Evolutionary conservation across 1,140 invertebrate genomes (phyloP).

Genomic region (Leptoteleia sp.): DNA sequence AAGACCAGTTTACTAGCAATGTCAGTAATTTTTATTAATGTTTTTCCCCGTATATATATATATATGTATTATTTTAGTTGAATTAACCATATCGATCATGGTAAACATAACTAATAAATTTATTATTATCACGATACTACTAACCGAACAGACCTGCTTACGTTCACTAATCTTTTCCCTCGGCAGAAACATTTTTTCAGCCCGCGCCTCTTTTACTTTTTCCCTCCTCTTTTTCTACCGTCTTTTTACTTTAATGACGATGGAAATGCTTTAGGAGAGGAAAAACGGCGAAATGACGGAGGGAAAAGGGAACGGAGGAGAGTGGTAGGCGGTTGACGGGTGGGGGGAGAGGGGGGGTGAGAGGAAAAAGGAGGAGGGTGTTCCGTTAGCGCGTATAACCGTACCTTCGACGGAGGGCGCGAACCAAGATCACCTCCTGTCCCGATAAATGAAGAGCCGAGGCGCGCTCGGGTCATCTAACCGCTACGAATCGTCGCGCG

Average conservation of each 20-base stretch:
- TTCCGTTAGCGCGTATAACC: slow-evolving; percentile 77
- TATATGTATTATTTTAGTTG: no score
- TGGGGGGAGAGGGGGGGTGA: no score
- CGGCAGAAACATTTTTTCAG: no score
- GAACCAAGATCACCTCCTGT: slow-evolving; percentile 75
- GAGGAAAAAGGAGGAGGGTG: slow-evolving; percentile 71
- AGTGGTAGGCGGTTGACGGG: no score
- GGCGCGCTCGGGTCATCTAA: slow-evolving; percentile 70
- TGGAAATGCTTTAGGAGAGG: slow-evolving; percentile 30
- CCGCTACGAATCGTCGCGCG: slow-evolving; percentile 62
- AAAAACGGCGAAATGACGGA: slow-evolving; percentile 45
- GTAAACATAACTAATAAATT: no score
- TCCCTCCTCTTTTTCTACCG: neutral
- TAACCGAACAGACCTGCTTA: no score
- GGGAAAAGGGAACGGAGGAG: slow-evolving; percentile 44
- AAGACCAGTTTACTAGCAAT: no score
- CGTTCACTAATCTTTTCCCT: no score
- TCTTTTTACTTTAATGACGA: slow-evolving; percentile 19
- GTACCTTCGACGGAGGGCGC: slow-evolving; percentile 75
- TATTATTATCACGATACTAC: no score
- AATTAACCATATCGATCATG: no score
- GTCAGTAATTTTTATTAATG: no score
- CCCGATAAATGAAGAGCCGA: slow-evolving; percentile 65
- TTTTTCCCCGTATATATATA: no score
- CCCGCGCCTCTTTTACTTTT: slow-evolving; percentile 1